Base-by-base conservation (phyloP, 2,113 vertebrate genomes). In the Agapornis roseicollis region DNA sequence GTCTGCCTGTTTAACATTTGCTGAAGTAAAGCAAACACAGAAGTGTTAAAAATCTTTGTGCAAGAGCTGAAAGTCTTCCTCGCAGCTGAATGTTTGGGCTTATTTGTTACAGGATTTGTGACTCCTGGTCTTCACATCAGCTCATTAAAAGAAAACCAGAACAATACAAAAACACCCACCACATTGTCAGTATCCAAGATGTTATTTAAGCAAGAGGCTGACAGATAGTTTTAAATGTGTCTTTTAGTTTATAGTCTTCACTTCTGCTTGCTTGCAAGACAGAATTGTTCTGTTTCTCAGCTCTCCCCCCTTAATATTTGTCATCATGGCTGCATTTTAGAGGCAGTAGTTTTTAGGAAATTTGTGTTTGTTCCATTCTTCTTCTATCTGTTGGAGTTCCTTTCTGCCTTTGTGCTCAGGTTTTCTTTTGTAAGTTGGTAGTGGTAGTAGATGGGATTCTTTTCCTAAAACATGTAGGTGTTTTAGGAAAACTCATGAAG, bases 1-100 rank as follows among this genome's bases (percentile, higher is more conserved):
- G 29, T 58, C 71, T 94, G 76, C 39, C 61, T 90, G 39, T 72
- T 95, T n/a, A 92, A 94, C 81, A 35, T 82, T 44, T 89, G 63
- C 85, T 69, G 61, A 95, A 96, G 72, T 85, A 95, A 95, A 92
- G 89, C 63, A 91, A 93, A 94, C 81, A 70, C 74, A 92, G 93
- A 94, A 72, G 93, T 95, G 94, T 91, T 94, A 41, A 79, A 50
- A 68, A 47, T 94, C 87, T 97, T 91, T 89, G 73, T 95, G 31
- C 88, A 33, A 50, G 72, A 65, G 80, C 91, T 68, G 35, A 65
- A 92, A 92, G 64, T 61, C 7, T 70, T 71, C 69, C 69, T 63
- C 79, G 80, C 53, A 81, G 76, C 52, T 91, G 76, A 92, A 95
- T 72, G 52, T 83, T 89, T 93, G 49, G 68, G 22, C 42, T 94